Evolutionary conservation across 1,140 invertebrate species (phyloP).

Genomic region (Nasonia vitripennis): DNA sequence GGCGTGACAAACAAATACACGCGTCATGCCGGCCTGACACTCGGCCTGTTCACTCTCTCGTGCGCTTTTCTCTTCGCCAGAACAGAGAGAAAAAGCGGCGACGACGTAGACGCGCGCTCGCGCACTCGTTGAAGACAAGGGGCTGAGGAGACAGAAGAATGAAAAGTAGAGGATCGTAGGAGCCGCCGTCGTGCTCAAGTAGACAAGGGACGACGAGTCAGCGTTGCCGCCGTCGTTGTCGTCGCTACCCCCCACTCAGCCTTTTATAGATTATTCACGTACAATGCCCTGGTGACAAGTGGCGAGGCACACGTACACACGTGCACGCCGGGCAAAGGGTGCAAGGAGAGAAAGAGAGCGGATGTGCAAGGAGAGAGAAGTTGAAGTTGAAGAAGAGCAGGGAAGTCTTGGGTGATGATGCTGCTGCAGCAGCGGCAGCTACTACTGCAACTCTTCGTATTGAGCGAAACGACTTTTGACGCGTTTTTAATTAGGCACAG

Average conservation of each 20-base stretch:
- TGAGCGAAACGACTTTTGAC: background rate
- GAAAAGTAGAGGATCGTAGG: conserved; percentile 70
- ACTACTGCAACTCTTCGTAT: background rate
- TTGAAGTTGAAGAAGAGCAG: background rate
- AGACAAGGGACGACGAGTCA: conserved; percentile 72
- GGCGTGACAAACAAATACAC: conserved; percentile 71
- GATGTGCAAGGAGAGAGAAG: background rate
- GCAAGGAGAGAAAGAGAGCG: background rate
- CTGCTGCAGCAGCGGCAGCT: background rate
- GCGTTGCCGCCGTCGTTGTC: conserved; percentile 45
- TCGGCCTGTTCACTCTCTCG: conserved; percentile 52
- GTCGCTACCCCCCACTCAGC: conserved; percentile 65
- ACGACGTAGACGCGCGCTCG: conserved; percentile 52
- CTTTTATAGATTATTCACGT: conserved; percentile 75
- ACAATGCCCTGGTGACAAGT: conserved; percentile 69
- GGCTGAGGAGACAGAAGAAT: conserved; percentile 60
- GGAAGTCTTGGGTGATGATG: background rate
- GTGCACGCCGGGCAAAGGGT: background rate
- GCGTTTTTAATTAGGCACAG: background rate
- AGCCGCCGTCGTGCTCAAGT: conserved; percentile 71
- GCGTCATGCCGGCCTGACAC: conserved; percentile 67
- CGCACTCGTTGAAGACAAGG: conserved; percentile 55
- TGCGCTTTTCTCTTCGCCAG: background rate
- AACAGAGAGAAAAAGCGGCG: conserved; percentile 50
- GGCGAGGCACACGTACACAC: background rate